Percentiles rank a stretch among this genome's conserved stretches.
Evolutionary conservation across 1,140 invertebrate species (phyloP).

Genomic region (Papilio xuthus): DNA sequence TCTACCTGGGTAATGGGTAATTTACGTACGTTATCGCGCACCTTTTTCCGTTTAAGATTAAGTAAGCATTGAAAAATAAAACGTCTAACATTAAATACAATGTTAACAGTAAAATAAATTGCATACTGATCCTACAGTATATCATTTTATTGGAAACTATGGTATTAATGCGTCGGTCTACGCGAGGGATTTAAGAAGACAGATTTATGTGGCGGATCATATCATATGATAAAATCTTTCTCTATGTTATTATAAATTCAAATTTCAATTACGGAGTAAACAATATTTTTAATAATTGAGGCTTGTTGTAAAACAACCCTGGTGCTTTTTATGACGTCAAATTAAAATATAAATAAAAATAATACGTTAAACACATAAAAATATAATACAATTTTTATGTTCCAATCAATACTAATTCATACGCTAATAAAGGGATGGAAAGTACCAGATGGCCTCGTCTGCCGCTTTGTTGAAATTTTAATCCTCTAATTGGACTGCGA

Average conservation of each 20-base stretch:
- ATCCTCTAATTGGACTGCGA: slow-evolving; percentile 17
- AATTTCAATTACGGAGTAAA: too few relatives aligned
- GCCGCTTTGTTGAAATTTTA: slow-evolving; percentile 22
- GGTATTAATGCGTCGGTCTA: too few relatives aligned
- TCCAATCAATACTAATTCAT: slow-evolving; percentile 25
- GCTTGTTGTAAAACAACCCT: too few relatives aligned
- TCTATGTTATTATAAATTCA: too few relatives aligned
- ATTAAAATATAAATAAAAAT: neutral
- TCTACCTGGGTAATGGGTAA: slow-evolving; percentile 52
- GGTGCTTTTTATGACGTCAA: neutral
- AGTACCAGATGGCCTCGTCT: slow-evolving; percentile 13
- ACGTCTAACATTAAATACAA: neutral
- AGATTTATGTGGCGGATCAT: too few relatives aligned
- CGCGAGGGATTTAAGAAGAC: too few relatives aligned
- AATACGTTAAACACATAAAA: neutral
- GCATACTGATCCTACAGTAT: too few relatives aligned
- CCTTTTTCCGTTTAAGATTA: slow-evolving; percentile 43
- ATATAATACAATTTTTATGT: neutral
- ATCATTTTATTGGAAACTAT: too few relatives aligned
- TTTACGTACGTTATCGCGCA: slow-evolving; percentile 48
- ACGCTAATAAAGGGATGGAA: neutral
- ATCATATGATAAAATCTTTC: too few relatives aligned
- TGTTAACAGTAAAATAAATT: neutral
- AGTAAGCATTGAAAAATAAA: neutral
- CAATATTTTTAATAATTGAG: too few relatives aligned